Base-by-base conservation (phyloP, 2,888 invertebrate genomes). In the Ethmia dodecea region DNA sequence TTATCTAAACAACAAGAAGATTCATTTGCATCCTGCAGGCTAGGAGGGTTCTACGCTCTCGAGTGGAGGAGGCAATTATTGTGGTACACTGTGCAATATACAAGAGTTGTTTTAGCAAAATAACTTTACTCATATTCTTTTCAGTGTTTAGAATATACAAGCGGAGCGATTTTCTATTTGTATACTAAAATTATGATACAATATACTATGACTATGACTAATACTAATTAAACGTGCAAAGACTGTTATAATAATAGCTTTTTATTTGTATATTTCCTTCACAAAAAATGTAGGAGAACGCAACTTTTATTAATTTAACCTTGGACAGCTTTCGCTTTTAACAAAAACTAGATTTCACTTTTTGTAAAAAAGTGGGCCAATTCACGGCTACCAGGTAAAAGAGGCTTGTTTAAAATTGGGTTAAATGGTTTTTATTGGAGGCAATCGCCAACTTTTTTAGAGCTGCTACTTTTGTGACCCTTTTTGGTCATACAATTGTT, bases 271-370 rank as follows among this genome's bases (percentile, higher is more conserved):
- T n/a, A n/a, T n/a, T n/a, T n/a, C n/a, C n/a, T n/a, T n/a, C n/a
- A n/a, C n/a, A n/a, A n/a, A n/a, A n/a, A n/a, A n/a, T n/a, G n/a
- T n/a, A n/a, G n/a, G n/a, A n/a, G n/a, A n/a, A n/a, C n/a, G n/a
- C n/a, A n/a, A n/a, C n/a, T n/a, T n/a, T n/a, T n/a, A n/a, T n/a
- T n/a, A n/a, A n/a, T n/a, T n/a, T n/a, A n/a, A n/a, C n/a, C n/a
- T n/a, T n/a, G n/a, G 3, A 4, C 11, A 41, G 55, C 71, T 80
- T 79, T 81, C 78, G 70, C 74, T 81, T 80, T 76, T 52, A 53
- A 77, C 65, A 78, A 76, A 71, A 71, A 52, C 43, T 49, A 45
- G 50, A 47, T 73, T 73, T 75, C 71, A 70, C 73, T 75, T 73
- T 71, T 53, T 50, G 50, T 55, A 70, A 73, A 70, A n/a, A 66